These are phyloP conservation scores for Leucoma salicis DNA, from an alignment of 2,888 invertebrate species.

Conservation along the genomic window DNA sequence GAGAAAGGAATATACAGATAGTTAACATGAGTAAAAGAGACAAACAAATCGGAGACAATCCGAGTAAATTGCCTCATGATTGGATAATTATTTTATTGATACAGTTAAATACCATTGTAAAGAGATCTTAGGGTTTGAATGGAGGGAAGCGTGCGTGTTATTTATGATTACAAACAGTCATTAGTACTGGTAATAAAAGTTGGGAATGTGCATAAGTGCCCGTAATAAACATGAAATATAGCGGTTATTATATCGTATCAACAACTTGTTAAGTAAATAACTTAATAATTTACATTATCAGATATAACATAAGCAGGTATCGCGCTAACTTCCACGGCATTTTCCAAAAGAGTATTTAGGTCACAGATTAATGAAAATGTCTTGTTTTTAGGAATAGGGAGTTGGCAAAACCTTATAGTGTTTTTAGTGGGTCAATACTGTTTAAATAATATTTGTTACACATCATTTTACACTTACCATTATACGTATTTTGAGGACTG, in stretches of 20 bases:
- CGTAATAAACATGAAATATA: slow-evolving; percentile 13
- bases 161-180: slow-evolving; percentile 36
- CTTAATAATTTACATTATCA: neutral
- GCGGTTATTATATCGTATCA: slow-evolving; percentile 1
- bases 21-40: slow-evolving; percentile 37
- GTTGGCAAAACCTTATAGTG: too few species aligned
- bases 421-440: too few species aligned
- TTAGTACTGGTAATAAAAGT: slow-evolving; percentile 13
- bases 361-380: too few species aligned
- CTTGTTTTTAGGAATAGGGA: too few species aligned
- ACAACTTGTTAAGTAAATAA: neutral
- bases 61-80: slow-evolving; percentile 76
- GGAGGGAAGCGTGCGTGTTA: slow-evolving; percentile 42
- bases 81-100: slow-evolving; percentile 82
- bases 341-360: too few species aligned
- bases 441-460: too few species aligned
- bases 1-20: slow-evolving; percentile 35
- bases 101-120: slow-evolving; percentile 66
- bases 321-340: too few species aligned
- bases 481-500: too few species aligned
- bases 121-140: slow-evolving; percentile 44
- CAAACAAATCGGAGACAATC: slow-evolving; percentile 52
- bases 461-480: too few species aligned
- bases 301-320: too few species aligned
- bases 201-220: neutral